Evolutionary conservation across 2,888 invertebrate species (phyloP), one percentile per base, ranked within the genome.

Genomic region (Marasmarcha lunaedactyla): DNA sequence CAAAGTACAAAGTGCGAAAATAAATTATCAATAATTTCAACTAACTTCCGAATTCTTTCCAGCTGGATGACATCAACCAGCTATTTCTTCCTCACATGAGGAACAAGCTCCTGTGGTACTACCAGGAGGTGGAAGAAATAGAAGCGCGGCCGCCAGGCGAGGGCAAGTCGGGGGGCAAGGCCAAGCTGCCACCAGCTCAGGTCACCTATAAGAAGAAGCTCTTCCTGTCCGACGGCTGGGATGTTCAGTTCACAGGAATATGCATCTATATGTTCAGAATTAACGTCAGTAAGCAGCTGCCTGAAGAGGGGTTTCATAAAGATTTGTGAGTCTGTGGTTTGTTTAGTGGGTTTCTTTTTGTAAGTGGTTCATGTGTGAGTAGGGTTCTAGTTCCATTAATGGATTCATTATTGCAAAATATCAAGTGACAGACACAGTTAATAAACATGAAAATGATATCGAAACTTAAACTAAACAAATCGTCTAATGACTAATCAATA

Each of bases 241-340:
- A 90, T 48, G 88, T 89, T 33, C 87, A 90, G 11, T 89, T 95
- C 41, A 92, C 90, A 1, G 94, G 94, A 25, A 86, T 92, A 41
- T 93, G 93, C 54, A 89, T 94, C 49, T 94, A 93, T 57, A 94
- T 94, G 85, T 92, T 93, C 62, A 86, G 95, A 49, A 90, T 94
- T 36, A 93, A 90, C 60, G 91, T 90, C 33, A 88, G 89, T 46
- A 94, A 94, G 57, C 93, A 94, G 63, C 70, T 95, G 49, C 94
- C 94, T 0, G 95, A 95, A 65, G 95, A 95, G 76, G 94, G 94
- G n/a, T 95, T 95, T 57, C 94, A 94, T 65, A 94, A 94, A 78
- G 94, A 88, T 65, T 66, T 88, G 88, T 88, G 54, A 85, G 87
- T 67, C n/a, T n/a, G n/a, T n/a, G n/a, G n/a, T n/a, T 12, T 9